Evolutionary conservation across 2,797 vertebrate genomes (phyloP), one percentile per base, ranked within the genome.

Genomic region (Catostomus latipinnis): DNA sequence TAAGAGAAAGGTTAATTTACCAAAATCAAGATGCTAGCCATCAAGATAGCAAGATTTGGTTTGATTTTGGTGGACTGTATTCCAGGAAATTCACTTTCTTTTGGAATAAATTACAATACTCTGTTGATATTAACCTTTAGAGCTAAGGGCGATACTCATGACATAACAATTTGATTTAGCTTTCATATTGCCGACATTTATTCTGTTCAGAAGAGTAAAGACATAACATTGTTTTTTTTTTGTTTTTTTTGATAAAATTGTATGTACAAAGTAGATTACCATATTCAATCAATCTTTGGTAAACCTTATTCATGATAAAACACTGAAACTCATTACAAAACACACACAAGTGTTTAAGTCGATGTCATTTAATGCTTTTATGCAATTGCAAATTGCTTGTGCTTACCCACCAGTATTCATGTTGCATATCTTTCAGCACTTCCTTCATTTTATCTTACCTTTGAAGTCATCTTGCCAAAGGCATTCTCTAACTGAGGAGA

Each of bases 401-500:
- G 34, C 57, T 71, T 48, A 71, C 57, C 70, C 34, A 56, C 13
- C 8, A 46, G 34, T 71, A 56, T 58, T 16, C 4, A 22, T 50
- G 14, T 57, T 48, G 56, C 56, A 72, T 34, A 34, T 34, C 34
- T 34, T 34, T 22, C 43, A 72, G 70, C 48, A 22, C 54, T 60
- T 71, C 13, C 68, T 58, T 73, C 18, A 62, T 62, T 74, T 61
- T 49, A 34, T 73, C 8, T 45, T 45, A 8, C 4, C 43, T 22
- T 49, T 60, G 56, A 72, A 65, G 60, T 48, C 13, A 60, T 60
- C 16, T 72, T 49, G 16, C 71, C 14, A 65, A 53, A 13, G 13
- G 22, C 49, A 54, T 74, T 74, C 13, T 63, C 34, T 34, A 9
- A 63, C 45, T 49, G 13, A 75, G 50, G 61, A 65, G 61, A 75